phyloP scores from a whole-genome alignment of 2,888 invertebrate species.

The Argynnis bischoffii region DNA sequence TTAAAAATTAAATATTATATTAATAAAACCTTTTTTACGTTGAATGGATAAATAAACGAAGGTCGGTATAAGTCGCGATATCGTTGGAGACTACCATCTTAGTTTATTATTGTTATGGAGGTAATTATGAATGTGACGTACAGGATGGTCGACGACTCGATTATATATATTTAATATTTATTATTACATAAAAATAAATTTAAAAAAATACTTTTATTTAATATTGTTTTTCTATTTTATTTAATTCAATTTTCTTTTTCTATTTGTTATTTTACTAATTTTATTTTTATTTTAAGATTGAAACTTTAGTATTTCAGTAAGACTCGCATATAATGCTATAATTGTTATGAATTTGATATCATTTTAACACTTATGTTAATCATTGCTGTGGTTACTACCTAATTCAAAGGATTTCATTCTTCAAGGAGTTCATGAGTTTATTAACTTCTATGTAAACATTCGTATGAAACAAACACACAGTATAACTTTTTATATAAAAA shows the following conservation, averaged over 20 bases:
- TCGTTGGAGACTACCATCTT: slow-evolving; percentile 26
- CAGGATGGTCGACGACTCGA: slow-evolving; percentile 26
- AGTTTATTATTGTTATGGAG: slow-evolving; percentile 35
- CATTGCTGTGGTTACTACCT: too few relatives aligned
- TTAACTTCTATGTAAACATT: too few relatives aligned
- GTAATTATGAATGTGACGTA: slow-evolving; percentile 29
- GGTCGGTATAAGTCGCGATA: slow-evolving; percentile 22
- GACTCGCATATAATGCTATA: too few relatives aligned
- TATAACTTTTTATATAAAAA: neutral
- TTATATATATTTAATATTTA: neutral
- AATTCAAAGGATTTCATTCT: too few relatives aligned
- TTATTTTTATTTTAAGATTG: too few relatives aligned
- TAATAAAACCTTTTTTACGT: neutral
- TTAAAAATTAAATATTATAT: neutral
- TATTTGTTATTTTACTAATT: too few relatives aligned
- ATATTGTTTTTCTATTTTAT: neutral
- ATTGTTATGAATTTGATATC: too few relatives aligned
- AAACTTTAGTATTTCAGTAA: too few relatives aligned
- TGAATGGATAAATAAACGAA: slow-evolving; percentile 15
- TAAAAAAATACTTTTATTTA: neutral
- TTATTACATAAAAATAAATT: neutral
- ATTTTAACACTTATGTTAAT: too few relatives aligned
- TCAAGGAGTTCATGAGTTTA: too few relatives aligned
- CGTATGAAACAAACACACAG: neutral
- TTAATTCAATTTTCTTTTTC: too few relatives aligned